Evolutionary conservation across 2,888 invertebrate genomes (phyloP).

Genomic region (Eupithecia dodoneata): DNA sequence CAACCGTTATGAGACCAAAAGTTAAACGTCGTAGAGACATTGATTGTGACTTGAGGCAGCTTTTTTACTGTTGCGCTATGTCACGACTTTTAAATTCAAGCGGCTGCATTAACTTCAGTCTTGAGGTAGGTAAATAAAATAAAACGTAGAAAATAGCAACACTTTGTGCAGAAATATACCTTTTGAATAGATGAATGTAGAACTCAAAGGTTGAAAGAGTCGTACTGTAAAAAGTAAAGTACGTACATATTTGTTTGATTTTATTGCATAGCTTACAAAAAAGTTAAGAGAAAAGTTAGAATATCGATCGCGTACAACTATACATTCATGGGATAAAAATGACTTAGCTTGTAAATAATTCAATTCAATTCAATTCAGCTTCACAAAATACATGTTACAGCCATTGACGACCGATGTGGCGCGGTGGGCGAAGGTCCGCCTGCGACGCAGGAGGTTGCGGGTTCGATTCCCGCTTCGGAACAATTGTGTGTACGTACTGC

Average conservation of each 20-base stretch:
- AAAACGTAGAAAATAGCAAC: constrained; percentile 24
- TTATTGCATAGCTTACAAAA: not conserved
- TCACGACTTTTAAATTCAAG: constrained; percentile 37
- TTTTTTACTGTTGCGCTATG: not conserved
- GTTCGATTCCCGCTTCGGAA: no score
- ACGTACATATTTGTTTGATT: not conserved
- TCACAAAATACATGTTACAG: no score
- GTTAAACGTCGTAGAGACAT: not conserved
- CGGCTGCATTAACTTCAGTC: constrained; percentile 41
- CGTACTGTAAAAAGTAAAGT: not conserved
- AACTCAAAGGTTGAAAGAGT: not conserved
- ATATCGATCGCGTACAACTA: not conserved
- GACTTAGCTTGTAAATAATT: not conserved
- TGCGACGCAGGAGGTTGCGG: no score
- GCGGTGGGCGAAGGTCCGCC: no score
- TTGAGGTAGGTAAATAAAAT: constrained; percentile 37
- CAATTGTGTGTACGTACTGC: no score
- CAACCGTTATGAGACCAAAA: no score
- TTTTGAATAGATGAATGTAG: constrained; percentile 4
- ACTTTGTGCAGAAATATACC: constrained; percentile 19
- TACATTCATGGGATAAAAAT: not conserved
- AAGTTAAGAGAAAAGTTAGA: not conserved
- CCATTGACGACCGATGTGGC: no score
- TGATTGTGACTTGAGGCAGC: not conserved
- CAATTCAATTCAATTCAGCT: no score